Evolutionary conservation across 2,113 vertebrate species (phyloP), one percentile per base, ranked within the genome.

Genomic region (Crotalus horridus): DNA sequence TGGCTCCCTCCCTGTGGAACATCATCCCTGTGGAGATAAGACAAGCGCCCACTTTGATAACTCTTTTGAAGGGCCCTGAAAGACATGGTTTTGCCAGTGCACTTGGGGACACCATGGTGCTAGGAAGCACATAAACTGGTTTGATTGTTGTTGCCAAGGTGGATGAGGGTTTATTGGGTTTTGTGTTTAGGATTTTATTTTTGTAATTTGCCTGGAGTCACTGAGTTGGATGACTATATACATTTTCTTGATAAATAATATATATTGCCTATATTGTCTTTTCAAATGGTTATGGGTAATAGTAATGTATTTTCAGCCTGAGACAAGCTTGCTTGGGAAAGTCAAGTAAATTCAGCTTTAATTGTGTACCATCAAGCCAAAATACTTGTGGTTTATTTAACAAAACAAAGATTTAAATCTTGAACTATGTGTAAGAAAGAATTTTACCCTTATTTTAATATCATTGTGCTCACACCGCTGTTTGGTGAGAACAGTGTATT

Each of bases 401-500:
- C 91, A 64, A 85, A 87, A 46, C 46, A 87, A 64, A 87, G 24
- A 48, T 88, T 53, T 61, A 48, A 26, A 58, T 29, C 10, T 26
- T 59, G 23, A 59, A 59, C 8, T 26, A 26, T 26, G 58, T 64
- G 61, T 64, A 64, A 29, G 61, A 64, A 64, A 64, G 11, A n/a
- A 64, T 64, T 64, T 64, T 3, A 64, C 61, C 9, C 61, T 26
- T 4, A 81, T 58, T 81, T 58, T 48, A 92, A 89, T 81, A 55
- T 88, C 89, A 92, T 56, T 15, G 53, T 89, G 12, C 7, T 58
- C 26, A 20, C 15, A 33, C 5, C 1, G n/a, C 48, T 46, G 33
- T 92, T 89, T 92, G 61, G n/a, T 51, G 51, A 81, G 61, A 89
- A 89, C 87, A 89, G 56, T 89, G 81, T 81, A 81, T 54, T 29